Base-by-base conservation (phyloP, 2,797 vertebrate genomes). In the Leptodactylus fallax region DNA sequence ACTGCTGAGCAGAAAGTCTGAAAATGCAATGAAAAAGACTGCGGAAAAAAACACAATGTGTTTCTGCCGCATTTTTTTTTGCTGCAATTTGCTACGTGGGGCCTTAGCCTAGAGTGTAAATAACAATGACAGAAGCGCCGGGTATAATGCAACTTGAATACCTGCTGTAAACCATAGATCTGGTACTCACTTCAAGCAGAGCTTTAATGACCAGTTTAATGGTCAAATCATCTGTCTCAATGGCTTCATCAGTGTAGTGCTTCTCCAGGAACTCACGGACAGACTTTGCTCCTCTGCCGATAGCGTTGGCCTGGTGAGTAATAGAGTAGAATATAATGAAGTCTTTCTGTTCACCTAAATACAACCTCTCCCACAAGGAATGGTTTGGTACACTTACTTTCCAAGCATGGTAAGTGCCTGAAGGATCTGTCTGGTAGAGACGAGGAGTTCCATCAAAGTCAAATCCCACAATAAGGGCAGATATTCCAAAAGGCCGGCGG, bases 181-280 rank as follows among this genome's bases (percentile, higher is more conserved):
- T 12, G 9, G n/a, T 10, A 86, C 93, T 91, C 76, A 96, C 96
- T 92, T 97, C 96, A 0, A 97, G 93, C 12, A 97, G 95, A 17
- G 96, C 96, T 91, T 95, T 95, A 92, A 97, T 96, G 11, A 95
- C 95, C 55, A 97, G 93, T 90, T 96, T 96, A 67, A 97, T 94
- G 36, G 95, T 95, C 71, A 96, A 88, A 36, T 95, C 95, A 1
- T 97, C 96, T 0, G 96, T 96, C 85, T 96, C 96, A 3, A 96
- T 96, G 86, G 96, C 96, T 85, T 97, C 96, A 0, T 97, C 96
- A 0, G 95, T 96, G 11, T 96, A 97, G 88, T 96, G 96, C 79
- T 97, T 97, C 92, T 97, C 96, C 89, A 97, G 92, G 91, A 97
- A 97, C 83, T 97, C 96, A 0, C 96, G 94, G 67, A 97, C 96